Conservation (phyloP, 2,888 invertebrate species). For the Drosophila nr. perissopoda region DNA sequence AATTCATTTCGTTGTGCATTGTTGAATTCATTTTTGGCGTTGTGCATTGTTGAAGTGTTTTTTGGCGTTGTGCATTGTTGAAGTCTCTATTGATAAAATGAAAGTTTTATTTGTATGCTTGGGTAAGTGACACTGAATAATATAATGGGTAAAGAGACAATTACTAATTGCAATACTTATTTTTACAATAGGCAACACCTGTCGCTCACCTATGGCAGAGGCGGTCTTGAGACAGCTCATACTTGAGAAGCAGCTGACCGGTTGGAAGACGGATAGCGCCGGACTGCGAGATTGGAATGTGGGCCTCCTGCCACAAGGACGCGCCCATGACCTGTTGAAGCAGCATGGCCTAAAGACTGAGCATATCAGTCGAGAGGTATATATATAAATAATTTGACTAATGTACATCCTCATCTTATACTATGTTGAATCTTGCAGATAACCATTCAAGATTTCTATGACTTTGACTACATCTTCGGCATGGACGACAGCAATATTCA, state of each 20-base stretch:
- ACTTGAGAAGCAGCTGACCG: constrained; percentile 75
- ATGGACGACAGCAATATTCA: constrained; percentile 95
- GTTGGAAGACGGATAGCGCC: constrained; percentile 95
- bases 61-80: neutral
- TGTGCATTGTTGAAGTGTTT: neutral
- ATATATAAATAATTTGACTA: neutral
- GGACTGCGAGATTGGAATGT: constrained; percentile 94
- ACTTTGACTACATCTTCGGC: constrained; percentile 95
- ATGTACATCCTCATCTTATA: neutral
- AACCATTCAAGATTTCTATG: constrained; percentile 89
- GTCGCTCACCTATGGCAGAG: constrained; percentile 97
- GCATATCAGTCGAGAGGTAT: constrained; percentile 88
- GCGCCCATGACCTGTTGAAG: constrained; percentile 87
- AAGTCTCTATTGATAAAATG: constrained; percentile 29
- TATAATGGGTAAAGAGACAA: neutral
- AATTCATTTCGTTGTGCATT: constrained; percentile 4
- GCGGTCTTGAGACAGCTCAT: constrained; percentile 89
- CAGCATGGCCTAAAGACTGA: constrained; percentile 87
- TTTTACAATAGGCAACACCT: constrained; percentile 91
- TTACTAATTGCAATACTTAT: neutral
- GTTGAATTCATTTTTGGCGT: too few relatives aligned
- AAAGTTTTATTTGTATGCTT: constrained; percentile 83
- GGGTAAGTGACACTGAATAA: constrained; percentile 58
- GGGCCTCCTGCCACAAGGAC: constrained; percentile 90
- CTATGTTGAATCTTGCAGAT: constrained; percentile 86